Base-by-base conservation (phyloP, 1,140 invertebrate genomes). In the Pentalonia nigronervosa region DNA sequence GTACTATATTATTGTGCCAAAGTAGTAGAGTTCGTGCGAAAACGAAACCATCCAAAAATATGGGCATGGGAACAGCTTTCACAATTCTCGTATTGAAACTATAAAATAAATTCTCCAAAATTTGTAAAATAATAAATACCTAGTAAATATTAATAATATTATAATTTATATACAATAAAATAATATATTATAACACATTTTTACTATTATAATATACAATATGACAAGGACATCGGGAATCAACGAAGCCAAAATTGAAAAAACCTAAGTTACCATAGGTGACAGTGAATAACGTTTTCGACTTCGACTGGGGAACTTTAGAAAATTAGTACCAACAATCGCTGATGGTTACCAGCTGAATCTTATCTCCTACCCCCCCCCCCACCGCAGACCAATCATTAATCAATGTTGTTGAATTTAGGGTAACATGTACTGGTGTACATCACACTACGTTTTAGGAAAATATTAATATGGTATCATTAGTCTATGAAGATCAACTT, bases 11-110 rank as follows among this genome's bases (percentile, higher is more conserved):
- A 53, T 53, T 53, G 50, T 53, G 21, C 50, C 21, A 6, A 60
- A 90, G 23, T 41, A 90, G 11, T 60, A 81, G 30, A 67, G 20
- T 76, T 91, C 67, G 90, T 91, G 90, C 25, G 90, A 91, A 91
- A 91, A 91, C 23, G 60, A 91, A 91, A 91, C 30, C 60, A 45
- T 17, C 45, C 90, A 36, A 81, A 91, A 48, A 34, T 30, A 56
- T 90, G 17, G 20, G 30, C 20, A 90, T 60, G 88, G 36, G 88
- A 90, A 90, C 36, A 90, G 53, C 88, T 90, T 90, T 60, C 88
- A 60, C 88, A 23, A 41, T 90, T 36, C 1, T 45, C 23, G 14
- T 7, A 17, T 76, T 34, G 23, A 76, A 76, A 76, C n/a, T 4
- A n/a, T 76, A n/a, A 17, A n/a, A 76, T 11, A 67, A n/a, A 67